phyloP scores from a whole-genome alignment of 2,797 vertebrate species.

The Kryptolebias ocellatus region DNA sequence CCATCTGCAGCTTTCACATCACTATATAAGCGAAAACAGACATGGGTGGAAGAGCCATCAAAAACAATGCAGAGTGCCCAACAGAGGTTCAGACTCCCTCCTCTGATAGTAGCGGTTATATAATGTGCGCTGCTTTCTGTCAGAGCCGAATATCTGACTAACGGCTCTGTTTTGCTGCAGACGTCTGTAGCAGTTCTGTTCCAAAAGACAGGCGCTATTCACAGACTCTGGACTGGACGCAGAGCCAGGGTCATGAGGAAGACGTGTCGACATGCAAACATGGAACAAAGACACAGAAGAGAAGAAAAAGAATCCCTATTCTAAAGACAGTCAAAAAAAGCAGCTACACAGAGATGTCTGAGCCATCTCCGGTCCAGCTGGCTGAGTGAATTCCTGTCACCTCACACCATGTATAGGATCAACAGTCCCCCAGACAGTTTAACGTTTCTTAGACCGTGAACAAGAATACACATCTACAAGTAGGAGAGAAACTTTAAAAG shows the following conservation, averaged over 20 bases:
- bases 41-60: background rate
- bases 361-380: conserved; percentile 50
- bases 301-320: conserved; percentile 13
- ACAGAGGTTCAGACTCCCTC: conserved; percentile 28
- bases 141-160: conserved; percentile 41
- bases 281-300: conserved; percentile 42
- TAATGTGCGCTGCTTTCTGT: conserved; percentile 61
- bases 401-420: conserved; percentile 25
- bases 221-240: conserved; percentile 44
- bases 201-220: conserved; percentile 59
- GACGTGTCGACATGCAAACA: conserved; percentile 28
- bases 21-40: conserved; percentile 43
- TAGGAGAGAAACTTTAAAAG: background rate
- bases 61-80: conserved; percentile 14
- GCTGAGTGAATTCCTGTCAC: conserved; percentile 43
- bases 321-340: conserved; percentile 6
- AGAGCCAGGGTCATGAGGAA: conserved; percentile 50
- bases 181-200: conserved; percentile 70
- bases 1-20: conserved; percentile 31
- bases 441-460: conserved; percentile 10
- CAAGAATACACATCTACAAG: background rate
- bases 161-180: conserved; percentile 57
- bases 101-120: conserved; percentile 19
- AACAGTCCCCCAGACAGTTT: conserved; percentile 14
- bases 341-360: conserved; percentile 45